Conservation (phyloP, 2,888 invertebrate species). For the Charanyca ferruginea region DNA sequence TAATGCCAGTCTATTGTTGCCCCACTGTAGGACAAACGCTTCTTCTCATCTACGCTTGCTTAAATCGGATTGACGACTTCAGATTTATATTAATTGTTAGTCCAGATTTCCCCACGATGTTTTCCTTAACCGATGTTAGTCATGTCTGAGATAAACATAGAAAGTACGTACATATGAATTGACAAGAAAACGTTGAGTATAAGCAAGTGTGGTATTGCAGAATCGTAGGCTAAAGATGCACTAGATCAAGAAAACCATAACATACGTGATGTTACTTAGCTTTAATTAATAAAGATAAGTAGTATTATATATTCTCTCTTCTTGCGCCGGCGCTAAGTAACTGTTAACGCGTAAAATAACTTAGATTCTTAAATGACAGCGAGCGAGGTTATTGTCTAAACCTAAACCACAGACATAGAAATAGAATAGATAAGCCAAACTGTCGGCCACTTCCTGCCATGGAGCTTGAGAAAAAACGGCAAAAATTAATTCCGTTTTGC, state of each 20-base stretch:
- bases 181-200: no score
- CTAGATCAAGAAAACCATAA: neutral
- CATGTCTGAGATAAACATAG: no score
- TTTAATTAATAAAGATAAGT: neutral
- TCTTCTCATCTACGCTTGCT: no score
- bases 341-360: neutral
- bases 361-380: constrained; percentile 5
- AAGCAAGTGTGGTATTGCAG: no score
- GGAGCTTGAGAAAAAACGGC: constrained; percentile 24
- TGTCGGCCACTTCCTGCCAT: constrained; percentile 22
- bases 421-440: constrained; percentile 30
- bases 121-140: no score
- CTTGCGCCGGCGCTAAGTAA: neutral
- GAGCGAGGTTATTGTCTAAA: constrained; percentile 23
- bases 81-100: no score
- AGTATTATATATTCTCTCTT: neutral
- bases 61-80: no score
- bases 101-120: no score
- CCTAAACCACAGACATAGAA: constrained; percentile 36
- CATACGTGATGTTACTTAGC: neutral
- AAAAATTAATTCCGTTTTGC: constrained; percentile 21
- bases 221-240: neutral
- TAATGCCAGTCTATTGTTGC: no score
- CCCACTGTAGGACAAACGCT: no score
- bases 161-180: no score